Base-by-base conservation (phyloP, 2,888 invertebrate species). In the Dendrolimus pini region DNA sequence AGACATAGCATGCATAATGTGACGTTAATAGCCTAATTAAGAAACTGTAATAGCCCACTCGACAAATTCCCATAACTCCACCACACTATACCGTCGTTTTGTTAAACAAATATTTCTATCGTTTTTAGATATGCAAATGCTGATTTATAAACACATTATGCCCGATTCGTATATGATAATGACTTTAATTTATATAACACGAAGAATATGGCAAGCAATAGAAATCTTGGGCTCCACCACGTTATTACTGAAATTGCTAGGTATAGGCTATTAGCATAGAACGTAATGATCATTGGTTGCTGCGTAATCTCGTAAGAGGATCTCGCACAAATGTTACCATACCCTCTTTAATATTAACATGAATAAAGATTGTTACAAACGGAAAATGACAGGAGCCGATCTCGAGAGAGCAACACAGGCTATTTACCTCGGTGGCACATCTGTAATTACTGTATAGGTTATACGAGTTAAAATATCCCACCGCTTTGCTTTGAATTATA, bases 371-470 rank as follows among this genome's bases (percentile, higher is more conserved):
- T 75, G 77, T 72, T 73, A 75, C 78, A 74, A 78, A 78, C 77
- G 72, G 74, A 71, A 77, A 83, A 85, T 84, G 85, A 85, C 83
- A 84, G 81, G 76, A 76, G 70, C 67, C 66, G 73, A 77, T 75
- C 72, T 73, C 63, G 69, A 68, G 74, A 73, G 77, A 69, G 75
- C 30, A 30, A 30, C 30, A 30, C 30, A 76, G 82, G 83, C 82
- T 85, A 83, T 86, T 86, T 86, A 85, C 83, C 83, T 81, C 82
- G 75, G 80, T 78, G 74, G 78, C 81, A 81, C 83, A 82, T 83
- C 83, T 78, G 84, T 89, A 89, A 89, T 88, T 88, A 89, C 82
- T 82, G 78, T 77, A 75, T 74, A 77, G 75, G 76, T 75, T 80
- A 80, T 77, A 82, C 77, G 74, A 76, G 76, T 82, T 84, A 79